These are phyloP conservation scores for Tetragonula clypearis DNA, from an alignment of 1,140 invertebrate species.

Conservation along the genomic window DNA sequence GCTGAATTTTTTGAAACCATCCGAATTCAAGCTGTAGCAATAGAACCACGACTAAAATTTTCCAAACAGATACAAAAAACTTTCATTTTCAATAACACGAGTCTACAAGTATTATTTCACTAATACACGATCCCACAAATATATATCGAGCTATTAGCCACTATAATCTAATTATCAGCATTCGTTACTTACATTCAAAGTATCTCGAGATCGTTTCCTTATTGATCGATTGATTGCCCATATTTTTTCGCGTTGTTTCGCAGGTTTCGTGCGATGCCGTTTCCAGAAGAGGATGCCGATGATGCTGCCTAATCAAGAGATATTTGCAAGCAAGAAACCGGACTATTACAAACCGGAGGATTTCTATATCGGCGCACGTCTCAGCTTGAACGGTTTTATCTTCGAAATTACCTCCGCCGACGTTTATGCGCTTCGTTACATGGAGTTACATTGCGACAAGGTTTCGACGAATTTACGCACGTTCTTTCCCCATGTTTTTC, in stretches of 20 bases:
- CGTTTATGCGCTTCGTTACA: constrained; percentile 92
- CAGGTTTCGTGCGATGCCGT: constrained; percentile 86
- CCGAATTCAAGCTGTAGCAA: too few species aligned
- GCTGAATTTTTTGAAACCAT: too few species aligned
- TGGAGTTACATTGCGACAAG: constrained; percentile 90
- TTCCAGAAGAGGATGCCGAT: constrained; percentile 85
- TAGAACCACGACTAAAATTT: too few species aligned
- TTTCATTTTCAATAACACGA: too few species aligned
- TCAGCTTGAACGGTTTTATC: constrained; percentile 89
- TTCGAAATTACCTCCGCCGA: constrained; percentile 91
- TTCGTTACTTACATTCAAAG: neutral
- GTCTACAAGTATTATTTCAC: too few species aligned
- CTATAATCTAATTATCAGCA: neutral
- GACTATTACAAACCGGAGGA: constrained; percentile 88
- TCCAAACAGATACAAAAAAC: too few species aligned
- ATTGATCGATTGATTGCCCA: neutral
- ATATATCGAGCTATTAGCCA: neutral
- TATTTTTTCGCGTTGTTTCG: neutral
- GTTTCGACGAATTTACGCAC: constrained; percentile 81
- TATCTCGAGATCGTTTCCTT: neutral
- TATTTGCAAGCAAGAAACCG: constrained; percentile 86
- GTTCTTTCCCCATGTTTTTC: neutral
- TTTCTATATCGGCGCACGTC: constrained; percentile 90
- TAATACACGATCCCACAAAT: too few species aligned
- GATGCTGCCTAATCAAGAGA: constrained; percentile 88